Base-by-base conservation (phyloP, 2,888 invertebrate genomes). In the Leptothorax acervorum region DNA sequence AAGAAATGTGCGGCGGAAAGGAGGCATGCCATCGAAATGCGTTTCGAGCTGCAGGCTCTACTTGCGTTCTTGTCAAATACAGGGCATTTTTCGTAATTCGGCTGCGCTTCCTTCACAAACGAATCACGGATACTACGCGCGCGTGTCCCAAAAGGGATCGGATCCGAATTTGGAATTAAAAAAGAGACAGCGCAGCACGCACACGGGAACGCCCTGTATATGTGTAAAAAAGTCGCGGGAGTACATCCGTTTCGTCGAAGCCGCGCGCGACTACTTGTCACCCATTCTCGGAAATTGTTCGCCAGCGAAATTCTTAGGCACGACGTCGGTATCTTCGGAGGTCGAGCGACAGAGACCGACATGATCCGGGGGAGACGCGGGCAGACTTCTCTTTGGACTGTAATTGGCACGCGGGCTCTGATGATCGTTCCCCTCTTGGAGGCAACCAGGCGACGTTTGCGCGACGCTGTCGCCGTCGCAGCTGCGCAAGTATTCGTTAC, bases 211-310 rank as follows among this genome's bases (percentile, higher is more conserved):
- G 55, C 55, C 70, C 68, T 68, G 55, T 76, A 76, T n/a, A 23
- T 6, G 4, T 35, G 9, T 5, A 23, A 45, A 28, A 28, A 66
- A 45, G 39, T 81, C 48, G 57, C 73, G 48, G 23, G 73, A 70
- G 71, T 68, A 78, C 78, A 70, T 78, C 76, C 76, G 66, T 76
- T 53, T 65, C 18, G 53, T 66, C 66, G 51, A 74, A 60, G 62
- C 74, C 39, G 57, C 73, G 31, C 39, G 45, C 60, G 18, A 70
- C 66, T 70, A 87, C 85, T 90, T 92, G 81, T 92, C 90, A 60
- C 83, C 86, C 76, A 92, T 92, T 85, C 87, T 89, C 85, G 90
- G 89, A 79, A 90, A 89, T 84, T 90, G 92, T 42, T 92, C 92
- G 57, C 86, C 87, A 65, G 88, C 85, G 71, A 89, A 87, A 82